Conservation (phyloP, 1,140 invertebrate species). For the Probaryconus sp. region DNA sequence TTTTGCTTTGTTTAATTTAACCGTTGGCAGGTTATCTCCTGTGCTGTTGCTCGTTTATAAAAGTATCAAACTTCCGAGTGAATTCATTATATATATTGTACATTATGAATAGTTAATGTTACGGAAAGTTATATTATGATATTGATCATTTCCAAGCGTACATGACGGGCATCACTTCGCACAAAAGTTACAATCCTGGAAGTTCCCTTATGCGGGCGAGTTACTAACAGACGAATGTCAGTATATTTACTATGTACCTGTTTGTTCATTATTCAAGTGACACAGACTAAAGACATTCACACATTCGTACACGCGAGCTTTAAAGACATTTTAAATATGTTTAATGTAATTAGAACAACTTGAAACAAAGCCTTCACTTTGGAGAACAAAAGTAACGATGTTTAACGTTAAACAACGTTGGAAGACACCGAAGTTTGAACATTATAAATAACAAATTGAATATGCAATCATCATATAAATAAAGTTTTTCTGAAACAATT, state of each 20-base stretch:
- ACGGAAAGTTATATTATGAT: constrained; percentile 51
- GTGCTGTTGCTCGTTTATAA: too few relatives aligned
- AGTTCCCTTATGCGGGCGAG: constrained; percentile 48
- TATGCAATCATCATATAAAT: too few relatives aligned
- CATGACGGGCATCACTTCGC: constrained; percentile 38
- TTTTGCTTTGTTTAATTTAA: too few relatives aligned
- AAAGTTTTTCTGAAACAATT: too few relatives aligned
- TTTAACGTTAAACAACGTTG: too few relatives aligned
- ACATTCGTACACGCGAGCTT: constrained; percentile 21
- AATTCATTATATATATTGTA: constrained; percentile 33
- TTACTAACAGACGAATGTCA: constrained; percentile 49
- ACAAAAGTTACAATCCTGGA: constrained; percentile 49
- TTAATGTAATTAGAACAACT: constrained; percentile 41
- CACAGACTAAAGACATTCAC: constrained; percentile 38
- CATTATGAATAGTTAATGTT: constrained; percentile 45
- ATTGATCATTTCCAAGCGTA: constrained; percentile 43
- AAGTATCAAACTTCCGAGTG: constrained; percentile 20
- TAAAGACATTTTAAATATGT: constrained; percentile 37
- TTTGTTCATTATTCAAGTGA: constrained; percentile 54
- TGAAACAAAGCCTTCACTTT: constrained; percentile 27
- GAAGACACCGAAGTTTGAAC: too few relatives aligned
- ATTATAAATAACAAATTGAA: too few relatives aligned
- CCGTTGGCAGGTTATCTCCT: constrained; percentile 7
- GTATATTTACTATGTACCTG: constrained; percentile 49
- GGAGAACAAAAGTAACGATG: constrained; percentile 5